These are phyloP conservation scores for Trachymyrmex septentrionalis DNA, from an alignment of 1,140 invertebrate species.

Conservation along the genomic window DNA sequence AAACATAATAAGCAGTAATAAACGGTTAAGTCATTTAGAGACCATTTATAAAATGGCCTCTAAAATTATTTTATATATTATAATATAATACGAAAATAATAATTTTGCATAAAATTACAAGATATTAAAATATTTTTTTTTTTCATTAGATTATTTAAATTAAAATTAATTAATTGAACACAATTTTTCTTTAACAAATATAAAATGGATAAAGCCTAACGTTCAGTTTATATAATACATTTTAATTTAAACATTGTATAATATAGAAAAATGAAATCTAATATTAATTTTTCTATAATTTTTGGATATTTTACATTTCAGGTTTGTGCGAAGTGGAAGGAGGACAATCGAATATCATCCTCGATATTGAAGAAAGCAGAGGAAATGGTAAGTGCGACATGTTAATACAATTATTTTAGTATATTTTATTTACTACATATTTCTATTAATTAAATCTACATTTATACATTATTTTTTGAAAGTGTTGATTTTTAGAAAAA, in stretches of 20 bases:
- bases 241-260: not conserved
- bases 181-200: not conserved
- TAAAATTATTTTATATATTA: not conserved
- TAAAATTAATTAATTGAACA: not conserved
- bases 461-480: not conserved
- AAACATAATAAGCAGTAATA: not conserved
- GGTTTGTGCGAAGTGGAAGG: conserved; percentile 94
- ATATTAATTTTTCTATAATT: conserved; percentile 4
- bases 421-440: not conserved
- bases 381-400: conserved; percentile 91
- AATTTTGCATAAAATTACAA: not conserved
- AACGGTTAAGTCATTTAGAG: not conserved
- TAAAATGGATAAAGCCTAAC: not conserved
- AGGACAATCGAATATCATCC: conserved; percentile 94
- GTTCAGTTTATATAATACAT: not conserved
- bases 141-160: not conserved
- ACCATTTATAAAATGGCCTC: not conserved
- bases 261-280: not conserved
- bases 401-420: not conserved
- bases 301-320: conserved; percentile 84
- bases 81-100: not conserved
- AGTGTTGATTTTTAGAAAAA: not conserved
- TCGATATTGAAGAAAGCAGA: conserved; percentile 95
- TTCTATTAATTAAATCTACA: not conserved
- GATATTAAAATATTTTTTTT: not conserved